Base-by-base conservation (phyloP, 2,888 invertebrate species). In the Koerneria pararmatus region DNA sequence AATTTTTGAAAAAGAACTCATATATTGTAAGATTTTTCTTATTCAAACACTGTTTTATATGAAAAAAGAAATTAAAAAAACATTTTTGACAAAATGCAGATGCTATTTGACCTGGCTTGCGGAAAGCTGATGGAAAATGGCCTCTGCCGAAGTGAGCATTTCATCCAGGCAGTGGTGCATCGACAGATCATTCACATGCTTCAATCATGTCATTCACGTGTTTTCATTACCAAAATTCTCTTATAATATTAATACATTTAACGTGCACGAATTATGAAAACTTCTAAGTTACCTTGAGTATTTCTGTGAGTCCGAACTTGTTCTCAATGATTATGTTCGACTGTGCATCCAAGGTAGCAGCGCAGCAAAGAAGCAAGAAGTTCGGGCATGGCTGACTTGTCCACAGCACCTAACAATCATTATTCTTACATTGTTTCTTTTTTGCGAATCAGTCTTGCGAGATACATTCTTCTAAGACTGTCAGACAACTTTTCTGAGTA, bases 161-260 rank as follows among this genome's bases (percentile, higher is more conserved):
- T 89, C 88, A 69, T 91, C 89, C 8, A 97, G 87, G 81, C 94
- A 90, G 59, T 97, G 89, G 72, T 90, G 89, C 84, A 91, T 89
- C 15, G 92, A 91, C 72, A 97, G 86, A 84, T 97, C 95, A 85
- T 98, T 98, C 71, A 97, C 91, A 83, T 97, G 94, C 92, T 93
- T 86, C 11, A 78, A 73, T 11, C n/a, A 31, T 4, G 8, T 11
- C 31, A 57, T 34, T 57, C n/a, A 57, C 34, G 11, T n/a, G 3
- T 6, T 6, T 24, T 15, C 0, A 11, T 41, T 41, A 41, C 8
- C 8, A 41, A 11, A 11, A 41, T 41, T 15, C 15, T 41, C 11
- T 56, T 29, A 41, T 4, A 27, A 35, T 8, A 15, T 51, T 11
- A 59, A 51, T 15, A 59, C 58, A 11, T 11, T 11, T 15, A 11